These are phyloP conservation scores for Camponotus vicinus DNA, from an alignment of 1,140 invertebrate genomes.

Conservation along the genomic window DNA sequence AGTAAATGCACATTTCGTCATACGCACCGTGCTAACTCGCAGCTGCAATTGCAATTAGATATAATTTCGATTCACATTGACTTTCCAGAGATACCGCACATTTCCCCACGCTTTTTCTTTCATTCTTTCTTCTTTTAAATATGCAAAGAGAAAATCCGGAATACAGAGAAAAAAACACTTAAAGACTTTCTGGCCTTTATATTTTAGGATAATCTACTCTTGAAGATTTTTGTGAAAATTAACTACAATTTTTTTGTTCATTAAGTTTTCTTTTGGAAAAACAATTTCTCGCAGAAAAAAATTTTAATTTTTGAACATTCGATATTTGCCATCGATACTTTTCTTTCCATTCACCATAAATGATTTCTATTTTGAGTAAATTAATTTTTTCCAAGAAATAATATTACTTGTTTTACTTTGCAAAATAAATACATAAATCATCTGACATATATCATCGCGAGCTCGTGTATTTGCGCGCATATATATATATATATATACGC, in stretches of 20 bases:
- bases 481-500: constrained; percentile 39
- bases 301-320: neutral
- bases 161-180: neutral
- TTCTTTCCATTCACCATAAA: neutral
- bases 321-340: neutral
- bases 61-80: neutral
- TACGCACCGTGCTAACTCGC: neutral
- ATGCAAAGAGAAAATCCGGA: neutral
- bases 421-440: neutral
- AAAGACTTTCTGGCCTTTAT: neutral
- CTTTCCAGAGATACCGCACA: neutral
- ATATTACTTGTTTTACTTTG: neutral
- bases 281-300: neutral
- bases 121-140: neutral
- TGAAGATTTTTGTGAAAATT: neutral
- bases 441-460: neutral
- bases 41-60: constrained; percentile 7
- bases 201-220: neutral
- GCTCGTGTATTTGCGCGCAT: constrained; percentile 37
- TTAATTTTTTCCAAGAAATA: neutral
- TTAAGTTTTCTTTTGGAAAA: neutral
- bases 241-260: neutral
- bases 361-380: neutral
- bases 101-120: neutral
- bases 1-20: constrained; percentile 11